Evolutionary conservation across 2,797 vertebrate genomes (phyloP).

Genomic region (Octomys mimax): DNA sequence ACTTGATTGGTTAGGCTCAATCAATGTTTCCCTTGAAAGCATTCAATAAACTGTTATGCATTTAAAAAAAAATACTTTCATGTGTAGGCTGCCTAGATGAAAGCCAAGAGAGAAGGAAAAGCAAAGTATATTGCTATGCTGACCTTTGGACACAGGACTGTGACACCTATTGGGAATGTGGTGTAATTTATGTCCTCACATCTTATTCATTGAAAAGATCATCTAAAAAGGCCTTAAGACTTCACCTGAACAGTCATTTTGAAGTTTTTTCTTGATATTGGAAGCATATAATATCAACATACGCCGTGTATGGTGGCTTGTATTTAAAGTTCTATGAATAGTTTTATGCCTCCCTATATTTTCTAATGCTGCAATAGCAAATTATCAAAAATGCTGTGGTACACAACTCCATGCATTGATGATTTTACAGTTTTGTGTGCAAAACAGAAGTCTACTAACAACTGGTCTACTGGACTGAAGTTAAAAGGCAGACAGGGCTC

Average conservation of each 20-base stretch:
- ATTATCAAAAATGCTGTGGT: neutral
- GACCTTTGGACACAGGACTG: neutral
- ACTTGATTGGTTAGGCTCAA: too few species aligned
- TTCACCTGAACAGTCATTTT: neutral
- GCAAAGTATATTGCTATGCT: neutral
- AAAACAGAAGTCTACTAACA: neutral
- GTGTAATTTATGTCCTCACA: neutral
- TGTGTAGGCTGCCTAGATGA: neutral
- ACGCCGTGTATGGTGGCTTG: neutral
- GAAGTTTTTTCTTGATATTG: neutral
- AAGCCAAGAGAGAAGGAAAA: neutral
- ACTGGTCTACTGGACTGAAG: neutral
- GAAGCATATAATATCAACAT: neutral
- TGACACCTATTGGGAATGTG: neutral
- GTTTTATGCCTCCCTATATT: neutral
- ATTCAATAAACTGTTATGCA: too few species aligned
- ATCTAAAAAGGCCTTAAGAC: neutral
- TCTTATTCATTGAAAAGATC: neutral
- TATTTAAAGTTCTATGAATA: conserved; percentile 13
- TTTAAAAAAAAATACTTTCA: neutral
- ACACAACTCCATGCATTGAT: neutral
- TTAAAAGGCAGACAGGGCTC: neutral
- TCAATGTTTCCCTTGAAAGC: too few species aligned
- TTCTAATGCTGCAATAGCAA: neutral
- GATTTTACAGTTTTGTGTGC: neutral